Percentiles rank a stretch among this genome's conserved stretches.
Evolutionary conservation across 2,888 invertebrate genomes (phyloP).

Genomic region (Hemaris fuciformis): DNA sequence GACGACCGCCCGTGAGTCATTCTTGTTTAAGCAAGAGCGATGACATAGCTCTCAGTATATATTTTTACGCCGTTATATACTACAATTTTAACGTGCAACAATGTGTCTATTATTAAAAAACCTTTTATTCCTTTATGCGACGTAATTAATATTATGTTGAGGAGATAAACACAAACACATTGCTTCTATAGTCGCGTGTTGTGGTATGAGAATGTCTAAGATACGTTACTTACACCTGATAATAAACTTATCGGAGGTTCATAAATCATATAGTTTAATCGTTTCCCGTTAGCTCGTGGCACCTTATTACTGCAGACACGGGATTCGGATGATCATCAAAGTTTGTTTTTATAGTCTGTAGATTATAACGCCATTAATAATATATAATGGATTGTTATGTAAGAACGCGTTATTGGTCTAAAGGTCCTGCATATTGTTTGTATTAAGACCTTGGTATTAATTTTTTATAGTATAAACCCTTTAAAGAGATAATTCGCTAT

Average conservation of each 20-base stretch:
- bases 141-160: not conserved
- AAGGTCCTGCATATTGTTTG: too few species aligned
- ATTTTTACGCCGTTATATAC: too few species aligned
- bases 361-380: not conserved
- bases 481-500: too few species aligned
- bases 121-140: too few species aligned
- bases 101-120: too few species aligned
- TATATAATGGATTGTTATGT: not conserved
- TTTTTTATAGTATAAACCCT: too few species aligned
- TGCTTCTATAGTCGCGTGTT: not conserved
- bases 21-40: too few species aligned
- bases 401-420: not conserved
- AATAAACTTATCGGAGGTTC: not conserved
- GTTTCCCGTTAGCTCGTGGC: slow-evolving; percentile 5
- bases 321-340: not conserved
- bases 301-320: slow-evolving; percentile 4
- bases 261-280: slow-evolving; percentile 8
- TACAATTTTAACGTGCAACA: too few species aligned
- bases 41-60: too few species aligned
- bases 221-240: not conserved
- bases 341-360: not conserved
- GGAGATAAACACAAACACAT: not conserved
- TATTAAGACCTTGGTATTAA: too few species aligned
- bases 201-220: too few species aligned
- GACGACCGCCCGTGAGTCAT: too few species aligned